Conservation (phyloP, 2,113 vertebrate genomes). For the Aleadryas rufinucha region DNA sequence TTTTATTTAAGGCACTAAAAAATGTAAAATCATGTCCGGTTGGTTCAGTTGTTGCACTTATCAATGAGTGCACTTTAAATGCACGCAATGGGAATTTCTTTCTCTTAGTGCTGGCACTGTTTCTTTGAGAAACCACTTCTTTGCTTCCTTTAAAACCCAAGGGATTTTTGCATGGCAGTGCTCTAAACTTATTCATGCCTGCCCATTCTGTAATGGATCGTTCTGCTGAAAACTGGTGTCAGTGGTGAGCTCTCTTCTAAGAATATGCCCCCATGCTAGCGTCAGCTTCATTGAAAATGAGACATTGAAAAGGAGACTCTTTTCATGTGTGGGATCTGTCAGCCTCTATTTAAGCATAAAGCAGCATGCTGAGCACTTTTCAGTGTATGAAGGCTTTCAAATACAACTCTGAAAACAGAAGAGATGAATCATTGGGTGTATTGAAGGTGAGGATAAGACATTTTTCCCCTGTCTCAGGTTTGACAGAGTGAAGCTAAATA, state of each 20-base stretch:
- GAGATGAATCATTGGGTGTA: neutral
- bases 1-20: neutral
- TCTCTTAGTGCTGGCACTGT: neutral
- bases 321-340: neutral
- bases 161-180: neutral
- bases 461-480: neutral
- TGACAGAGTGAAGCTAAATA: neutral
- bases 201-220: neutral
- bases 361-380: neutral
- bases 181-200: neutral
- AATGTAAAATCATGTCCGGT: neutral
- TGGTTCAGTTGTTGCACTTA: neutral
- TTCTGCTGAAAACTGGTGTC: neutral
- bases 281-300: neutral
- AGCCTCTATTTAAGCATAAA: neutral
- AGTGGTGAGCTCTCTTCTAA: neutral
- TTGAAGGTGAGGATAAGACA: neutral
- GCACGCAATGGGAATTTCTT: neutral
- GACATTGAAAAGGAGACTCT: neutral
- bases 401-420: neutral
- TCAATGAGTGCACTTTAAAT: neutral
- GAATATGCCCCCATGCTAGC: neutral
- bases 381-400: neutral
- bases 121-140: neutral
- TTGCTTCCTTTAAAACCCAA: neutral